Base-by-base conservation (phyloP, 2,113 vertebrate genomes). In the Clarias macrocephalus region DNA sequence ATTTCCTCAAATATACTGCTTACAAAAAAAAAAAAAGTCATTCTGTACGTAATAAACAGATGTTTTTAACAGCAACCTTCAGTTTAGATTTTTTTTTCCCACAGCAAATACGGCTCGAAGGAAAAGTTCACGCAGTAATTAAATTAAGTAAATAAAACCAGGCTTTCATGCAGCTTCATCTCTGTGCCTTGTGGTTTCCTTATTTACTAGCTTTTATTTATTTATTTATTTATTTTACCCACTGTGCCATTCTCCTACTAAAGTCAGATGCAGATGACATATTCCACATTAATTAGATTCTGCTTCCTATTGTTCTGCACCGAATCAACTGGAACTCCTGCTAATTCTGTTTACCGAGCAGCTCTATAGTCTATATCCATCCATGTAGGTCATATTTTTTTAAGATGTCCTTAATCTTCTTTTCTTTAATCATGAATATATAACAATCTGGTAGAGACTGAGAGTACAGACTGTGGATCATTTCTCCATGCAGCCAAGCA, bases 351-450 rank as follows among this genome's bases (percentile, higher is more conserved):
- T 89, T 89, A 90, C 84, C 75, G 84, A 86, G 79, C 86, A 79
- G 81, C 57, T 48, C 79, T 84, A 63, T 59, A 76, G 48, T 75
- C 33, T 76, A 18, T 21, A 84, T 66, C 80, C 42, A 56, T 13
- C 10, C 10, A 76, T 72, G 85, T 90, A 93, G 91, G 90, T 92
- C 91, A 91, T 18, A 82, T 83, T 65, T 88, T 86, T 80, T 54
- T 15, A 90, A 91, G 83, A 88, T 56, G 89, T 86, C 37, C 90
- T 91, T 89, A 89, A 91, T 93, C 91, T 89, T 91, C 3, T 6
- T 56, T 84, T 48, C 10, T 19, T 91, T 91, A 88, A 93, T 93
- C 93, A 92, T 82, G 52, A 85, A 81, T 90, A 90, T 81, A 89
- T n/a, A 79, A 85, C 68, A 88, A 90, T 86, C 76, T 3, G 30